These are phyloP conservation scores for Ophion ventricosus DNA, from an alignment of 2,888 invertebrate species.

Conservation along the genomic window DNA sequence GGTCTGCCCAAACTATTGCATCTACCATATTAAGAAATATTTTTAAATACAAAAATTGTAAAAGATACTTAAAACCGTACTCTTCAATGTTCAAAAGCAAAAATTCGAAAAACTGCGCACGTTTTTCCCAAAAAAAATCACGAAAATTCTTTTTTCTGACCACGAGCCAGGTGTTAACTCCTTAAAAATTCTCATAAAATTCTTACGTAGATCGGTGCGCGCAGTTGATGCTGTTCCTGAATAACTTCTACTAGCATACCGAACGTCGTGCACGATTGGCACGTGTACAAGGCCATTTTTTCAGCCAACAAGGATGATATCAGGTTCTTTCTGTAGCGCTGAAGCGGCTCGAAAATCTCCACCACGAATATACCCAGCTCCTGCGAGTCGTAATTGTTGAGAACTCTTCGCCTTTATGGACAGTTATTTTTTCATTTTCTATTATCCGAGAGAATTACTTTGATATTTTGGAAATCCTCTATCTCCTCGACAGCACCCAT, in stretches of 20 bases:
- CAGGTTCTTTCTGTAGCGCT: conserved; percentile 76
- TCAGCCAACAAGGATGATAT: conserved; percentile 73
- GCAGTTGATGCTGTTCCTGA: conserved; percentile 78
- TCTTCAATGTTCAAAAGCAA: too few relatives aligned
- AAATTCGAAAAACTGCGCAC: too few relatives aligned
- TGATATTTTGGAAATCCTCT: conserved; percentile 80
- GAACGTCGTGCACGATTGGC: conserved; percentile 77
- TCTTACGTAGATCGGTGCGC: conserved; percentile 71
- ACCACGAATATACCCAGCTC: conserved; percentile 79
- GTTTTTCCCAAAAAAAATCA: too few relatives aligned
- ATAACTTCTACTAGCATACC: conserved; percentile 77
- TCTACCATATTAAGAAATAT: too few relatives aligned
- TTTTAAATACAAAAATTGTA: too few relatives aligned
- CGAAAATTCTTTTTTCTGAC: too few relatives aligned
- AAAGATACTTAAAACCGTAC: too few relatives aligned
- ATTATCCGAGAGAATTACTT: conserved; percentile 68
- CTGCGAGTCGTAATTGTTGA: conserved; percentile 67
- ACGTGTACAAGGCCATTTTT: conserved; percentile 77
- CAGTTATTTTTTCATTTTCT: neutral
- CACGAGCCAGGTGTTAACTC: too few relatives aligned
- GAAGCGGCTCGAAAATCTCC: conserved; percentile 76
- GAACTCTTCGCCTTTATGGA: neutral
- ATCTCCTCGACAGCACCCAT: conserved; percentile 79
- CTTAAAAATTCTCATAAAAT: too few relatives aligned
- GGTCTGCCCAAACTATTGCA: too few relatives aligned